Evolutionary conservation across 1,140 invertebrate species (phyloP), one percentile per base, ranked within the genome.

Genomic region (Atta cephalotes): DNA sequence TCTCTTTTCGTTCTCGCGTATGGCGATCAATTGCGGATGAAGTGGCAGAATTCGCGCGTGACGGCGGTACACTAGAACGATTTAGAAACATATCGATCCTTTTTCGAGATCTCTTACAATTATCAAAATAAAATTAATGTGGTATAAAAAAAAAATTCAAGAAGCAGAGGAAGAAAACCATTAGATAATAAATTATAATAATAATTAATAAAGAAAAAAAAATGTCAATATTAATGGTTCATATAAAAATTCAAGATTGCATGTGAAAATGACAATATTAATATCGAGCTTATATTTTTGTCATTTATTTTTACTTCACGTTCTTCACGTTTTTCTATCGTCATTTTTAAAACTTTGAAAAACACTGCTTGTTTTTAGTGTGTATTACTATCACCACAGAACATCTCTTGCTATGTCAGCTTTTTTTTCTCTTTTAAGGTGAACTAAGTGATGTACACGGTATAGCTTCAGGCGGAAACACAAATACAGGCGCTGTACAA

Each of bases 381-480:
- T 62, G 9, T 28, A 63, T 62, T 77, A 45, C 35, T 35, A 62
- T 60, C 58, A 9, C 25, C 21, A n/a, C 6, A 2, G 9, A 60
- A 35, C 10, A 65, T 10, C 60, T 45, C 7, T 79, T 65, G 28
- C 12, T 16, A 25, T 63, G 10, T 2, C 39, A 45, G 39, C 21
- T 18, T 28, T 25, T 25, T 62, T 14, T 16, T 16, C 10, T 49
- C 65, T 45, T 60, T 28, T 18, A 49, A 35, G n/a, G 39, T 1
- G 58, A 63, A 21, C 18, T 79, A 79, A 79, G 60, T 79, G 39
- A 79, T 65, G 76, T 65, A 63, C 58, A 10, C 76, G 39, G 62
- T 31, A 79, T 65, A 16, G 76, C 60, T 78, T 78, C 25, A 49
- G 60, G 28, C 18, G 77, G 60, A 79, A 79, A 79, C 39, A 65